Conservation (phyloP, 2,797 vertebrate genomes). For the Trichosurus vulpecula region DNA sequence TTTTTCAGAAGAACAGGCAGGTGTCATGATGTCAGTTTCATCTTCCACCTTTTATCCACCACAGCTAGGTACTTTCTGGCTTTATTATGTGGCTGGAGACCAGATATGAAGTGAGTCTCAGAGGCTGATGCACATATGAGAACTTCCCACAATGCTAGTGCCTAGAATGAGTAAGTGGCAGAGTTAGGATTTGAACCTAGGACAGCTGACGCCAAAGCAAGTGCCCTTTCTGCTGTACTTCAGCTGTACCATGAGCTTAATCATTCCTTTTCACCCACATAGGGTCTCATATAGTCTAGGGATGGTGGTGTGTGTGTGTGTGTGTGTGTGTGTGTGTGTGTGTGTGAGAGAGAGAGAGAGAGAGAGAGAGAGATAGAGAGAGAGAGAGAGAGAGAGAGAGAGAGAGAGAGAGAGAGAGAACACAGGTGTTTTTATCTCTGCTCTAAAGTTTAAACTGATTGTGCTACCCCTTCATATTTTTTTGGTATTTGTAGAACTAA, state of each 20-base stretch:
- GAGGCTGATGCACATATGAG: neutral
- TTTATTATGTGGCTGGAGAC: neutral
- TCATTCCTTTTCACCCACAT: neutral
- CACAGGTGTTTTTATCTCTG: neutral
- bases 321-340: too few species aligned
- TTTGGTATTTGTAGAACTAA: neutral
- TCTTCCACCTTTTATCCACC: neutral
- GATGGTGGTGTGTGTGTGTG: neutral
- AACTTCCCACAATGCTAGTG: neutral
- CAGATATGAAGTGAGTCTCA: too few species aligned
- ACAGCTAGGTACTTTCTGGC: neutral
- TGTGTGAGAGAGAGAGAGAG: too few species aligned
- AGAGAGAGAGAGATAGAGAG: too few species aligned
- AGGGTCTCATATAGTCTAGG: too few species aligned
- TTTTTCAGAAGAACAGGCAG: neutral
- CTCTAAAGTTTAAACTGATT: neutral
- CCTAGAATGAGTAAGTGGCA: neutral
- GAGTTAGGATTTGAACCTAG: neutral
- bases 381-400: too few species aligned
- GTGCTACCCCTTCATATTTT: neutral
- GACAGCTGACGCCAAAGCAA: neutral
- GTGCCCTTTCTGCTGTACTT: neutral
- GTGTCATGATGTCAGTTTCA: neutral
- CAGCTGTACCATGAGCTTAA: neutral
- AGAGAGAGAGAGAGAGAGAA: too few species aligned